Evolutionary conservation across 2,888 invertebrate genomes (phyloP).

Genomic region (Osedax frankpressi): DNA sequence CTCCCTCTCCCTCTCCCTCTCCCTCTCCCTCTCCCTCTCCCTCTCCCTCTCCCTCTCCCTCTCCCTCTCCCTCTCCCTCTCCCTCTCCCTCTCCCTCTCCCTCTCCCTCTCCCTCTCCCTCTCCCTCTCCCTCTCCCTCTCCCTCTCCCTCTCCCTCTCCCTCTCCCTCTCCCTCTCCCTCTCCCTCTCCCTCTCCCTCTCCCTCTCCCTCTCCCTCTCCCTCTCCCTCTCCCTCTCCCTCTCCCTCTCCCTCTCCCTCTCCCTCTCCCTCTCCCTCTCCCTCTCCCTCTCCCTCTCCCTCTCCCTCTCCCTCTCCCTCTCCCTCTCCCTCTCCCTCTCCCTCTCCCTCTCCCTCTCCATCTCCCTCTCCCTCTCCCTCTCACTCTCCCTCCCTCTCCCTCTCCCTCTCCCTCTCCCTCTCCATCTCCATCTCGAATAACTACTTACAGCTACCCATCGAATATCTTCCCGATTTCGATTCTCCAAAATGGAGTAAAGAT

Average conservation of each 20-base stretch:
- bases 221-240: background rate
- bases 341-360: too few relatives aligned
- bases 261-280: background rate
- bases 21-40: too few relatives aligned
- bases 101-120: background rate
- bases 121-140: background rate
- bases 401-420: too few relatives aligned
- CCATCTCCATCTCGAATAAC: too few relatives aligned
- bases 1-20: too few relatives aligned
- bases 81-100: background rate
- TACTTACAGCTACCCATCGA: constrained; percentile 46
- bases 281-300: too few relatives aligned
- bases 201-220: background rate
- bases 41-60: background rate
- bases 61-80: background rate
- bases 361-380: too few relatives aligned
- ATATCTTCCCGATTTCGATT: constrained; percentile 47
- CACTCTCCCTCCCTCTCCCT: too few relatives aligned
- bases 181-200: background rate
- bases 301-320: too few relatives aligned
- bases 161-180: background rate
- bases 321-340: too few relatives aligned
- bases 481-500: constrained; percentile 48
- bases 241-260: background rate
- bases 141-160: background rate